A percentile compares a stretch with the other conserved stretches of the same genome.
phyloP scores from a whole-genome alignment of 2,113 vertebrate genomes.

The Talpa occidentalis region DNA sequence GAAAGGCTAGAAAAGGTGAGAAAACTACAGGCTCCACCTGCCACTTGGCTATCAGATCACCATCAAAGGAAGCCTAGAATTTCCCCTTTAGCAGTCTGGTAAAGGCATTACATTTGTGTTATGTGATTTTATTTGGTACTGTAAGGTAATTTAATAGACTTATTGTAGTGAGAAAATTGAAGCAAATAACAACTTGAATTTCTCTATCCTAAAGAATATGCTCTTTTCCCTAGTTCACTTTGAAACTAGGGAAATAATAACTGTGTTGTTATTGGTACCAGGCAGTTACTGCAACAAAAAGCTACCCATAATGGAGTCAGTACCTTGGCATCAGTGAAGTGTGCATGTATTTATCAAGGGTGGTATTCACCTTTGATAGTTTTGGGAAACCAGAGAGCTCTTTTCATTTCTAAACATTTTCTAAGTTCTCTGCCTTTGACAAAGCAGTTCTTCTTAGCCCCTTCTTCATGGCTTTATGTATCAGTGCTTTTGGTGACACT shows the following conservation, averaged over 20 bases:
- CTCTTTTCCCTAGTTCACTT: not conserved
- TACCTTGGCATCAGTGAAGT: not conserved
- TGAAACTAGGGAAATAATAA: too few species aligned
- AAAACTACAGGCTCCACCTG: slow-evolving; percentile 20
- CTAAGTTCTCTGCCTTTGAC: not conserved
- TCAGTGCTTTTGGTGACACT: not conserved
- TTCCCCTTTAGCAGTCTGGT: not conserved
- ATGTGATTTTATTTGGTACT: slow-evolving; percentile 20
- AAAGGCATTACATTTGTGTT: slow-evolving; percentile 55
- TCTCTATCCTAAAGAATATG: not conserved
- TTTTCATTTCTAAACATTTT: slow-evolving; percentile 44
- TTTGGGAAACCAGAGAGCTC: not conserved
- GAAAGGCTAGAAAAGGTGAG: slow-evolving; percentile 22
- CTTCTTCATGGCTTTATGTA: not conserved
- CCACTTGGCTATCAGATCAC: slow-evolving; percentile 21
- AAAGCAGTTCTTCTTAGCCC: not conserved
- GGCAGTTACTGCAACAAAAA: not conserved
- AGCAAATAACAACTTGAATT: slow-evolving; percentile 25
- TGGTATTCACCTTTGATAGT: slow-evolving; percentile 4
- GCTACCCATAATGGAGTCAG: not conserved
- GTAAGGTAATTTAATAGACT: not conserved
- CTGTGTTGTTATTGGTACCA: slow-evolving; percentile 7
- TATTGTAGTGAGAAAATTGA: slow-evolving; percentile 53
- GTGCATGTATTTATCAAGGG: not conserved
- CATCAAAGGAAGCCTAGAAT: not conserved